Percentiles rank a stretch among this genome's conserved stretches.
These are phyloP conservation scores for Watsonalla cultraria DNA, from an alignment of 2,888 invertebrate species.

Conservation along the genomic window DNA sequence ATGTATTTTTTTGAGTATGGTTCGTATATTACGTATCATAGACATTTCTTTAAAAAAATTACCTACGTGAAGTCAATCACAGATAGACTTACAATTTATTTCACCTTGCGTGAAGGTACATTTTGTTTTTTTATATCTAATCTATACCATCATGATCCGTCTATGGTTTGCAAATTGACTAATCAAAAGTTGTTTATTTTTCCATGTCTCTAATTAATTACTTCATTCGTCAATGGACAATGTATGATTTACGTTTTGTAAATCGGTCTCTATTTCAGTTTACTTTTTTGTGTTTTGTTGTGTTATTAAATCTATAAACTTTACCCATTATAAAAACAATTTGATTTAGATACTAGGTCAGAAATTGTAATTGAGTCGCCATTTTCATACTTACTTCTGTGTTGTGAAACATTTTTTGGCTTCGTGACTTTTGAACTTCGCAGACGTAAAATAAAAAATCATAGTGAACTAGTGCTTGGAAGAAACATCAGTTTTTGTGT, in stretches of 20 bases:
- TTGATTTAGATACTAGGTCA: neutral
- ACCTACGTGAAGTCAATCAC: no score
- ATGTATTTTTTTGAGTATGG: no score
- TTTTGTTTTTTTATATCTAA: no score
- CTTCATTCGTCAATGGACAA: neutral
- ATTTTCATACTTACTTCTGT: slow-evolving; percentile 41
- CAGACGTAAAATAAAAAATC: neutral
- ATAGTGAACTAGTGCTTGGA: slow-evolving; percentile 13
- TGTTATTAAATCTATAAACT: neutral
- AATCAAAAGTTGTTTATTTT: neutral
- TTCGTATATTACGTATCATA: no score
- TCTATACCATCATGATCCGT: neutral
- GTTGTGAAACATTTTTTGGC: slow-evolving; percentile 33
- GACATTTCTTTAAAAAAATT: no score
- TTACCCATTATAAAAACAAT: neutral
- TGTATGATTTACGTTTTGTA: neutral
- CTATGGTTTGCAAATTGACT: neutral
- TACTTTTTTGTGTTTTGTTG: neutral
- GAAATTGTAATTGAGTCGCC: slow-evolving; percentile 33
- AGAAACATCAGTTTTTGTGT: slow-evolving; percentile 15
- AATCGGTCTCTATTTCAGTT: neutral
- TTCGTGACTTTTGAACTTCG: slow-evolving; percentile 10
- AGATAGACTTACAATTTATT: no score
- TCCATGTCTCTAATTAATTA: neutral
- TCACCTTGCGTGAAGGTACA: no score